Evolutionary conservation across 1,140 invertebrate genomes (phyloP).

Genomic region (Papilio glaucus): DNA sequence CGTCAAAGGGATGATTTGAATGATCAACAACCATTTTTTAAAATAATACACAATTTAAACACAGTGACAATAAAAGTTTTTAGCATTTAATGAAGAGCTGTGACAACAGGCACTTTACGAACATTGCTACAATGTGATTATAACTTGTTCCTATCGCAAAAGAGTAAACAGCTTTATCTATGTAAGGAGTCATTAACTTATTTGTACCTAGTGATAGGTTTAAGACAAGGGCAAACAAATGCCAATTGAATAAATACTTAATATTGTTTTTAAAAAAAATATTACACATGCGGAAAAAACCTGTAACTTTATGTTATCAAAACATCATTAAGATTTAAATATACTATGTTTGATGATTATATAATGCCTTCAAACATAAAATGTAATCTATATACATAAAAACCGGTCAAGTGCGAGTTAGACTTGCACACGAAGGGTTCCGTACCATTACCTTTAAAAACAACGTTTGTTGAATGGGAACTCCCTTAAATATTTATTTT

Average conservation of each 20-base stretch:
- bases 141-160: slow-evolving; percentile 34
- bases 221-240: slow-evolving; percentile 42
- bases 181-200: slow-evolving; percentile 61
- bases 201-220: slow-evolving; percentile 43
- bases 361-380: background rate
- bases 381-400: background rate
- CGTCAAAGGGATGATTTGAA: slow-evolving; percentile 46
- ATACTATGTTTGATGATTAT: slow-evolving; percentile 13
- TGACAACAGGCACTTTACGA: background rate
- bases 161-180: slow-evolving; percentile 72
- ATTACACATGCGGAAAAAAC: slow-evolving; percentile 6
- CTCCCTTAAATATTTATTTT: no score
- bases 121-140: slow-evolving; percentile 29
- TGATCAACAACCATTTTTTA: slow-evolving; percentile 46
- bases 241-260: slow-evolving; percentile 28
- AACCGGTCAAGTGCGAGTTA: no score
- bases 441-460: no score
- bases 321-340: slow-evolving; percentile 2
- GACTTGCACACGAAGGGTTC: no score
- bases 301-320: slow-evolving; percentile 1
- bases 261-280: slow-evolving; percentile 17
- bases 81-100: background rate
- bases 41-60: background rate
- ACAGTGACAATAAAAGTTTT: background rate
- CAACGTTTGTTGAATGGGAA: no score